phyloP scores from a whole-genome alignment of 2,113 vertebrate species.

The Argyrosomus japonicus region DNA sequence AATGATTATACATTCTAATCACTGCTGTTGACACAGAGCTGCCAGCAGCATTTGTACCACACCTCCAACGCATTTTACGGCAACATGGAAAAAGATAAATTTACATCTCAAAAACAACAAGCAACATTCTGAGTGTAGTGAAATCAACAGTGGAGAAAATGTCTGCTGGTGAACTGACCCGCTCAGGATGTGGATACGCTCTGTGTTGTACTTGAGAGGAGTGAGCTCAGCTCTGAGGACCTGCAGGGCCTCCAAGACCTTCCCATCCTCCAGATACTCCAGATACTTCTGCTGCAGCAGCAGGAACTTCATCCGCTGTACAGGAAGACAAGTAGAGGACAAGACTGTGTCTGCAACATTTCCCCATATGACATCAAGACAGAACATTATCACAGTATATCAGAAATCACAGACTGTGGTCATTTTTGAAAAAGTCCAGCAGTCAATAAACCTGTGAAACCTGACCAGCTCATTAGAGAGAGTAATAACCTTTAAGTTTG shows the following conservation, averaged over 20 bases:
- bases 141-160: neutral
- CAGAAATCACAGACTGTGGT: neutral
- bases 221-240: slow-evolving; percentile 95
- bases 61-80: neutral
- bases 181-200: slow-evolving; percentile 95
- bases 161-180: slow-evolving; percentile 84
- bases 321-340: slow-evolving; percentile 25
- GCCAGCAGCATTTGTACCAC: neutral
- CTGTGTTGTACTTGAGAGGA: slow-evolving; percentile 96
- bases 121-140: neutral
- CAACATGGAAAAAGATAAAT: neutral
- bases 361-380: neutral
- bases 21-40: neutral
- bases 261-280: slow-evolving; percentile 97
- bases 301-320: slow-evolving; percentile 98
- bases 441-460: neutral
- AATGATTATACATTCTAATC: neutral
- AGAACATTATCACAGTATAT: neutral
- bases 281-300: slow-evolving; percentile 99
- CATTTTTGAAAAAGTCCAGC: neutral
- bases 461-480: neutral
- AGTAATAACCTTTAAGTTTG: too few relatives aligned
- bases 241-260: slow-evolving; percentile 96
- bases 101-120: neutral
- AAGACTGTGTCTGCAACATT: neutral